Percentiles rank a stretch among this genome's conserved stretches.
These are phyloP conservation scores for Zaprionus africanus DNA, from an alignment of 1,140 invertebrate species.

Conservation along the genomic window DNA sequence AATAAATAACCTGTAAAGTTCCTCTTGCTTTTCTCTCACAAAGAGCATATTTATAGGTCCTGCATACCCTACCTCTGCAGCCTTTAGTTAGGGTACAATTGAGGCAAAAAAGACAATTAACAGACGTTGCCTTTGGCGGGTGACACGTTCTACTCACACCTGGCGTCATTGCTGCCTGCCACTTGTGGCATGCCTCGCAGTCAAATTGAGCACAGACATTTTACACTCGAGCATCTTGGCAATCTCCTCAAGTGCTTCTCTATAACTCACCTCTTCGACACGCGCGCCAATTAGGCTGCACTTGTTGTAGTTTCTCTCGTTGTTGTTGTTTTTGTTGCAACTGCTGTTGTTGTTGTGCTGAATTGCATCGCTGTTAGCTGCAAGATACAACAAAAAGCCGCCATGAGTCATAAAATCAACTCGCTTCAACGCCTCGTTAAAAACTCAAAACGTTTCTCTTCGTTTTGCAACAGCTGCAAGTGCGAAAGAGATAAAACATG, in stretches of 20 bases:
- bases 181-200: slow-evolving; percentile 78
- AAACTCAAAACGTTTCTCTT: slow-evolving; percentile 39
- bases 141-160: slow-evolving; percentile 46
- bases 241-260: slow-evolving; percentile 25
- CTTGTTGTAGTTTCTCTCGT: slow-evolving; percentile 35
- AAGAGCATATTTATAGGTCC: too few relatives aligned
- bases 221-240: slow-evolving; percentile 16
- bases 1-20: neutral
- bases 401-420: slow-evolving; percentile 75
- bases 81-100: slow-evolving; percentile 12
- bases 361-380: slow-evolving; percentile 40
- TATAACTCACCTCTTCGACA: slow-evolving; percentile 69
- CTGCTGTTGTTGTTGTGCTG: slow-evolving; percentile 33
- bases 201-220: slow-evolving; percentile 40
- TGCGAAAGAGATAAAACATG: slow-evolving; percentile 35
- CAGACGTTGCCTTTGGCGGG: slow-evolving; percentile 10
- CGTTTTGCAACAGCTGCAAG: neutral
- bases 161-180: slow-evolving; percentile 32
- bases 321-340: slow-evolving; percentile 39
- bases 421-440: slow-evolving; percentile 51
- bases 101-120: slow-evolving; percentile 30
- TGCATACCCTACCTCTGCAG: neutral
- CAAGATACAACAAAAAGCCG: slow-evolving; percentile 34
- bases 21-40: neutral
- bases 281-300: slow-evolving; percentile 69